These are phyloP conservation scores for Columba guinea DNA, from an alignment of 2,797 vertebrate genomes.

Conservation along the genomic window DNA sequence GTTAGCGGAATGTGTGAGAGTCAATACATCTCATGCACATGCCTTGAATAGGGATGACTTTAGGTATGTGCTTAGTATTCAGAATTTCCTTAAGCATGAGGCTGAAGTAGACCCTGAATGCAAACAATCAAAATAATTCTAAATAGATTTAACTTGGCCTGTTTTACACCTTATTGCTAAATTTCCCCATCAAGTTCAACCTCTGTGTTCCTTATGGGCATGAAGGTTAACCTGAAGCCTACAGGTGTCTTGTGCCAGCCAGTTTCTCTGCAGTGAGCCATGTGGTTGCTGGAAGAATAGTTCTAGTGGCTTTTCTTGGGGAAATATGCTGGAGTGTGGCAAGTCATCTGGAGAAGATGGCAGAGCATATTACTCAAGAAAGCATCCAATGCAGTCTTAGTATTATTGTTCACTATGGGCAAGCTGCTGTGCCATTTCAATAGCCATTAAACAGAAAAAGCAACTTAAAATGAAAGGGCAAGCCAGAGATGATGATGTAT, in stretches of 20 bases:
- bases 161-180: not conserved
- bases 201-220: not conserved
- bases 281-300: not conserved
- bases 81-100: not conserved
- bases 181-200: not conserved
- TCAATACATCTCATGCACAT: not conserved
- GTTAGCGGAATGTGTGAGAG: not conserved
- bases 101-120: not conserved
- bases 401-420: not conserved
- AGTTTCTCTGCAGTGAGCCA: not conserved
- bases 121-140: not conserved
- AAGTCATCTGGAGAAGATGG: not conserved
- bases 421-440: not conserved
- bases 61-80: not conserved
- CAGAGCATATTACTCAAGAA: not conserved
- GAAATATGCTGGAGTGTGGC: fast-evolving
- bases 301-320: not conserved
- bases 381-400: not conserved
- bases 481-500: not conserved
- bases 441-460: not conserved
- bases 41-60: not conserved
- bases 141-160: not conserved
- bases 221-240: not conserved
- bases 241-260: not conserved
- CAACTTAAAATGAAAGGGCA: not conserved